Base-by-base conservation (phyloP, 2,797 vertebrate species). In the Mastacembelus armatus region DNA sequence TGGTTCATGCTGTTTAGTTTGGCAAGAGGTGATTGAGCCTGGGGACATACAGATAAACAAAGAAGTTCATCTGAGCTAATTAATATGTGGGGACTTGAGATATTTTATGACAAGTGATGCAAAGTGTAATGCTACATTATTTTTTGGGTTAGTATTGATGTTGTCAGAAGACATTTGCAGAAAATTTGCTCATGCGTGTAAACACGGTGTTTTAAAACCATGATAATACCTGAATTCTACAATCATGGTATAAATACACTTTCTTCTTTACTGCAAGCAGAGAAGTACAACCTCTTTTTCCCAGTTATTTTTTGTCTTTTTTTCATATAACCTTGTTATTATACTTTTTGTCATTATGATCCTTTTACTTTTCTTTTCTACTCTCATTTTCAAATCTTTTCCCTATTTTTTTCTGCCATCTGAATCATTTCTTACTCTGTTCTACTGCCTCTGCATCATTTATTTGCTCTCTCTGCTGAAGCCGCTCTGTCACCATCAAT, bases 401-500 rank as follows among this genome's bases (percentile, higher is more conserved):
- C 8, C 33, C n/a, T 14, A 62, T 59, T 59, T 49, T 61, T 22
- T 43, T 14, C 19, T 58, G 36, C 58, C 51, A 40, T 74, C 55
- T 67, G 68, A 70, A 77, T 84, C 71, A 43, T 27, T 74, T 62
- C 33, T 43, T n/a, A n/a, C n/a, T 30, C 66, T 59, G 45, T 70
- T 27, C 80, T 52, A 40, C 42, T 19, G 12, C 52, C 51, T 78
- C 39, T 39, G 39, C 80, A 58, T 66, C 78, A 74, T 80, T 77
- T 67, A 36, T 77, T 70, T 19, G 7, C 63, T 75, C 38, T 48
- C 51, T 72, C 67, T 58, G 42, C 69, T 14, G 38, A 51, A 63
- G 61, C 82, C 43, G 22, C 59, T 81, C 77, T 65, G 66, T 81
- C 78, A 66, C 81, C 88, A 88, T 90, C 87, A 92, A 90, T 92